Evolutionary conservation across 2,888 invertebrate genomes (phyloP).

Genomic region (Strigamia transsilvanica): DNA sequence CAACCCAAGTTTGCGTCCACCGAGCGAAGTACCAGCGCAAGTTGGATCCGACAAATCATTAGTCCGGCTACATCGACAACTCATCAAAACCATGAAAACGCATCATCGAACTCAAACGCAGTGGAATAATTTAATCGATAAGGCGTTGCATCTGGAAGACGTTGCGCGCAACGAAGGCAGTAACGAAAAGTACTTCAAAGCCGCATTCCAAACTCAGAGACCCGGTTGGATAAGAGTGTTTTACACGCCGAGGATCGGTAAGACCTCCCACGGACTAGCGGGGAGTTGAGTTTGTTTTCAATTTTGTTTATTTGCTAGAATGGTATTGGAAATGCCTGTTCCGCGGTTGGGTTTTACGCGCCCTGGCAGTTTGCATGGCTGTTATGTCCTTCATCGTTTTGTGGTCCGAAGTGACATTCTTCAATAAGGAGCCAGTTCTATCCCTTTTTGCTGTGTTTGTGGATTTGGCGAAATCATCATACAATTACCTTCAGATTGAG

Average conservation of each 20-base stretch:
- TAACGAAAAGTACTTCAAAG: constrained; percentile 71
- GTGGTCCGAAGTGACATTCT: constrained; percentile 99
- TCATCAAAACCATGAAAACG: constrained; percentile 89
- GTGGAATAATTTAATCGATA: constrained; percentile 85
- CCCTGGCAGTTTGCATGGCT: constrained; percentile 76
- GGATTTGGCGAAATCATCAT: constrained; percentile 78
- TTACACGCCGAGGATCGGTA: constrained; percentile 64
- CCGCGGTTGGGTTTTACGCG: constrained; percentile 78
- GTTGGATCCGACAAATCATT: constrained; percentile 82
- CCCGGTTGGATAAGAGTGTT: constrained; percentile 62
- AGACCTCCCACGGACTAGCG: constrained; percentile 44
- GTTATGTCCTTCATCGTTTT: constrained; percentile 88
- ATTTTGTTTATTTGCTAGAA: constrained; percentile 69
- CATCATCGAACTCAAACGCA: constrained; percentile 92
- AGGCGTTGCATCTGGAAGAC: constrained; percentile 80
- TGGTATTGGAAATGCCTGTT: constrained; percentile 96
- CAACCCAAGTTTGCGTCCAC: constrained; percentile 42
- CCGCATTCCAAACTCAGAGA: constrained; percentile 74
- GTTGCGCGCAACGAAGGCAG: constrained; percentile 78
- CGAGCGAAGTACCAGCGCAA: constrained; percentile 56
- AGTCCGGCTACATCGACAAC: constrained; percentile 88
- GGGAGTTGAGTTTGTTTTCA: neutral
- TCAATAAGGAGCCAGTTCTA: constrained; percentile 87
- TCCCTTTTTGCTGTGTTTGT: constrained; percentile 97
- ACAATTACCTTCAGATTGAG: constrained; percentile 95